Base-by-base conservation (phyloP, 2,888 invertebrate genomes). In the Pristionchus exspectatus region DNA sequence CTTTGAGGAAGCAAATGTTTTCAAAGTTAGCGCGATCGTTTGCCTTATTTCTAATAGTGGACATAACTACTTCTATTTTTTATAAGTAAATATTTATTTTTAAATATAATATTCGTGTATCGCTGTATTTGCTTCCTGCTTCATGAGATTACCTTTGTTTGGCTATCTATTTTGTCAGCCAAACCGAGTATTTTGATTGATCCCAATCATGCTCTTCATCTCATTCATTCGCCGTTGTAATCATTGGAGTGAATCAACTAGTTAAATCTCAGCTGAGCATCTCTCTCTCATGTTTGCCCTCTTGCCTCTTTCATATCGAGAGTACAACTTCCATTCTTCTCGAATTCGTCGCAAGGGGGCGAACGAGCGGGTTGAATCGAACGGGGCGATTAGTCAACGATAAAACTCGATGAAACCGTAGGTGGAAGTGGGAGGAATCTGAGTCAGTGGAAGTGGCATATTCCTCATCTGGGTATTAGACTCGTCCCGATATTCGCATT, bases 221-320 rank as follows among this genome's bases (percentile, higher is more conserved):
- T 69, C 27, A 30, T 81, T 81, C 81, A 9, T 54, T 27, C 16
- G 4, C 18, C 81, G 81, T 81, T 81, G 81, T 81, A 81, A 81
- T 81, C 81, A 81, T 81, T 27, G 81, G 27, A 44, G 81, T 81
- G 81, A 81, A 81, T 81, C 81, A 81, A 81, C 81, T 81, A 81
- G 81, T 81, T 81, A 81, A 81, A 81, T 81, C 81, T 81, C 81
- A 81, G 81, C 81, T 81, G 81, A 81, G 81, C 81, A 81, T 81
- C 81, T 81, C 81, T 77, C 77, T 38, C 77, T 77, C 69, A n/a
- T 74, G 74, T 74, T 74, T 74, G 74, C 27, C 50, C 81, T 81
- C 81, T 44, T 21, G 5, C 74, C 44, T 44, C 81, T 54, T 81
- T 81, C 81, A 81, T 54, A 81, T 54, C 27, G 54, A 54, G 54